phyloP scores from a whole-genome alignment of 2,797 vertebrate genomes.

The Austrolebias charrua region DNA sequence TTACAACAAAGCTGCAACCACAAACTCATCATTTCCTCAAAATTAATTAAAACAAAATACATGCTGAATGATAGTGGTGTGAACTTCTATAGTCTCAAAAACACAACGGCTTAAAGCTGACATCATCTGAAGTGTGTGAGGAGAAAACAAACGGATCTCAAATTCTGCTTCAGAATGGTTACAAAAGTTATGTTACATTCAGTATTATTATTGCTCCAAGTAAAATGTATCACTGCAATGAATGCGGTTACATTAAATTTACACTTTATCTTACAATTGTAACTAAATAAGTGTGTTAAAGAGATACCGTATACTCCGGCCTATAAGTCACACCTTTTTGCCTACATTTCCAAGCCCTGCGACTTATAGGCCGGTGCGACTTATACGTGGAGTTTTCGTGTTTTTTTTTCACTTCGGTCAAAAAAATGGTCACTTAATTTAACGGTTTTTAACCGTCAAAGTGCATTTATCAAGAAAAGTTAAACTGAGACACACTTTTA shows the following conservation, averaged over 20 bases:
- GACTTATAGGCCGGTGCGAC: too few species aligned
- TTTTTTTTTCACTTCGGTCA: too few species aligned
- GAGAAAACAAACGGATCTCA: conserved; percentile 37
- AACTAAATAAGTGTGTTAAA: conserved; percentile 13
- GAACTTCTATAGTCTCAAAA: conserved; percentile 49
- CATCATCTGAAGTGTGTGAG: conserved; percentile 46
- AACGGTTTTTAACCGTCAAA: too few species aligned
- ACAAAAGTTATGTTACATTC: conserved; percentile 50
- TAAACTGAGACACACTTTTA: too few species aligned
- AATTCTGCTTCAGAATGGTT: conserved; percentile 18
- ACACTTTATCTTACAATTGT: conserved; percentile 16
- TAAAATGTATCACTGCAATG: conserved; percentile 53
- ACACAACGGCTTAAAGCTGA: conserved; percentile 62
- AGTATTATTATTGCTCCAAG: conserved; percentile 81
- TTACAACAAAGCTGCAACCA: conserved; percentile 44
- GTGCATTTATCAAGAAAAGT: too few species aligned
- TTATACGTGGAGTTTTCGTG: too few species aligned
- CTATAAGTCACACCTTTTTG: too few species aligned
- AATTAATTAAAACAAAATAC: conserved; percentile 41
- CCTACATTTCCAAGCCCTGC: too few species aligned
- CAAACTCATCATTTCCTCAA: conserved; percentile 17
- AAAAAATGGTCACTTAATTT: too few species aligned
- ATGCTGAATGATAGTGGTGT: conserved; percentile 23
- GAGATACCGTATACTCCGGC: too few species aligned
- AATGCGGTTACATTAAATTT: conserved; percentile 30